Conservation (phyloP, 2,888 invertebrate genomes). For the Drosophila flavopinicola region DNA sequence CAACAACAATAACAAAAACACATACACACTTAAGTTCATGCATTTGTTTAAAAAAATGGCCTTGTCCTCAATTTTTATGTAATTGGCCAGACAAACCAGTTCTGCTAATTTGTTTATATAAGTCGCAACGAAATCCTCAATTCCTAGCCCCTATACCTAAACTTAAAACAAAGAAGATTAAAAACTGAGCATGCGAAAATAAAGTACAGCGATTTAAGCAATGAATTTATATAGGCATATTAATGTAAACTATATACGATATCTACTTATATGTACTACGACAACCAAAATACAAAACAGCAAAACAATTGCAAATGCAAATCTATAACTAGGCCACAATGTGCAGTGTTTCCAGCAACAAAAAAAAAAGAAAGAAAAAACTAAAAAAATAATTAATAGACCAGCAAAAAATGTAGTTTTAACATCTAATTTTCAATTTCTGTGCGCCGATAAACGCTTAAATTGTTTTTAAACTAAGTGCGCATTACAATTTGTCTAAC, state of each 20-base stretch:
- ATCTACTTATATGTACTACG: conserved; percentile 53
- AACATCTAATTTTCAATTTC: conserved; percentile 34
- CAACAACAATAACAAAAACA: conserved; percentile 1
- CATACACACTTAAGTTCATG: conserved; percentile 39
- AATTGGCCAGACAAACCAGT: conserved; percentile 8
- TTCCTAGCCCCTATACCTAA: not conserved
- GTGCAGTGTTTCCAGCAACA: conserved; percentile 41
- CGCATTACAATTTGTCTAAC: conserved; percentile 61
- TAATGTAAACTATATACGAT: conserved; percentile 70
- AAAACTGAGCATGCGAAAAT: conserved; percentile 15
- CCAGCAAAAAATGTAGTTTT: conserved; percentile 36
- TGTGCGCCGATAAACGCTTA: conserved; percentile 30
- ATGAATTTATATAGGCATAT: conserved; percentile 75
- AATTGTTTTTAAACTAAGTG: conserved; percentile 35
- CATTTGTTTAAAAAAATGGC: conserved; percentile 48
- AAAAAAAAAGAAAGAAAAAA: conserved; percentile 5
- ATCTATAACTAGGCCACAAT: conserved; percentile 34
- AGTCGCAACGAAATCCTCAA: not conserved
- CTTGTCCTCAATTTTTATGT: conserved; percentile 15
- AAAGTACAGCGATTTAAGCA: conserved; percentile 72
- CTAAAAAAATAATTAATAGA: conserved; percentile 5
- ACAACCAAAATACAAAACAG: conserved; percentile 30
- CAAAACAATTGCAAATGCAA: conserved; percentile 19
- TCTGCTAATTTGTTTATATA: conserved; percentile 3
- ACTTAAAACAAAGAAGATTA: not conserved